phyloP scores from a whole-genome alignment of 2,888 invertebrate genomes.

The Lottia scabra region DNA sequence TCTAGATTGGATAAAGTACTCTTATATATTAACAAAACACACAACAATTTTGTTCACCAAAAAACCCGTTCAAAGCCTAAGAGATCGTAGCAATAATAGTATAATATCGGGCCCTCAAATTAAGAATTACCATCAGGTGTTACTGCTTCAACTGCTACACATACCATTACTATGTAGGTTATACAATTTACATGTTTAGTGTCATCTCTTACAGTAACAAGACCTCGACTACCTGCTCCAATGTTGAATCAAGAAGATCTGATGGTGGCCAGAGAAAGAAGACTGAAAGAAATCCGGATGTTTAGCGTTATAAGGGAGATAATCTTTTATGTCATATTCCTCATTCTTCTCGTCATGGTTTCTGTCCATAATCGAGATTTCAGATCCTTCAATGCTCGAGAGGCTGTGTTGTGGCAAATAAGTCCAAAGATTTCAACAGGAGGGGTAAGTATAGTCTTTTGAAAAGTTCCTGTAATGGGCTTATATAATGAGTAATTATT shows the following conservation, averaged over 20 bases:
- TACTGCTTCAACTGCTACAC: no score
- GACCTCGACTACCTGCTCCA: constrained; percentile 30
- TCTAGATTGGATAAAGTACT: no score
- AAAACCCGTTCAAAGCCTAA: no score
- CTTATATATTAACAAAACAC: no score
- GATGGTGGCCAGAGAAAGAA: constrained; percentile 31
- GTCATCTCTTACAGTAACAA: constrained; percentile 24
- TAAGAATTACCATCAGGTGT: no score
- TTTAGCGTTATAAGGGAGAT: constrained; percentile 42
- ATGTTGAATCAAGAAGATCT: constrained; percentile 38
- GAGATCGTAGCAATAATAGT: no score
- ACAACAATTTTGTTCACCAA: no score
- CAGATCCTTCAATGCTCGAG: constrained; percentile 39
- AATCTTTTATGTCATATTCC: constrained; percentile 43
- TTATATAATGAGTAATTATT: no score
- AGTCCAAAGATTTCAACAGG: background rate
- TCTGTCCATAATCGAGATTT: constrained; percentile 48
- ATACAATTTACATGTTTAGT: background rate
- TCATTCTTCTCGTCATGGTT: constrained; percentile 43
- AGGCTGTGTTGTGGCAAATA: constrained; percentile 38
- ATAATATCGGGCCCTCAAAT: no score
- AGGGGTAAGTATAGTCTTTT: no score
- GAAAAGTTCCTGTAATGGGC: no score
- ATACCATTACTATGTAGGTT: no score
- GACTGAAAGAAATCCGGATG: constrained; percentile 47